Evolutionary conservation across 2,888 invertebrate species (phyloP), one percentile per base, ranked within the genome.

Genomic region (Drosophila acutilabella): DNA sequence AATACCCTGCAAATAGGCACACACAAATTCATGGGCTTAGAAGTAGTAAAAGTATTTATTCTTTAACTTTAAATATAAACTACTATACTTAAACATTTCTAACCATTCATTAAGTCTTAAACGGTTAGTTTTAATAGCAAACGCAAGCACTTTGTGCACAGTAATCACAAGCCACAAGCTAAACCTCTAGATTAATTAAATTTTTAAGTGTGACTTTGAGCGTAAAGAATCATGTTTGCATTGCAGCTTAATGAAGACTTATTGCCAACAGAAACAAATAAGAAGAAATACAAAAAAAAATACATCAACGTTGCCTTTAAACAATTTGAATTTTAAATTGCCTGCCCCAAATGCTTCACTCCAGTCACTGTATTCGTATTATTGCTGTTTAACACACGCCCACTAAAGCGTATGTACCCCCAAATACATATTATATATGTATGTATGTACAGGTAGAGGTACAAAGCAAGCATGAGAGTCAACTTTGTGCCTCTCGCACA

Each of bases 301-400:
- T 4, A 36, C 36, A 36, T 13, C 36, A 36, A 59, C 58, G 20
- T 45, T 52, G 60, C 14, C 18, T 47, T 44, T 51, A 72, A 53
- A 72, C 52, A 77, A 74, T 57, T 65, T 65, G 67, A 58, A 59
- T 74, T 65, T 65, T 58, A 74, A 72, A 50, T 18, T 60, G 23
- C 52, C 16, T 53, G 42, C 13, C 14, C 13, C 3, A 30, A 30
- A 4, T 11, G 51, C 14, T 18, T n/a, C 23, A 7, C 36, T n/a
- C 6, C 26, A 16, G 18, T 14, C 38, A 16, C 13, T 18, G 48
- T 36, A 16, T 18, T 41, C 16, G 33, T 36, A 16, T 18, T 53
- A 11, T 53, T 53, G 40, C 26, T 53, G 40, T 36, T 45, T 36
- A 20, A 56, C 33, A n/a, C 54, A 40, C 54, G 42, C 50, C 30